Evolutionary conservation across 2,797 vertebrate species (phyloP), one percentile per base, ranked within the genome.

Genomic region (Amphiprion clarkii): DNA sequence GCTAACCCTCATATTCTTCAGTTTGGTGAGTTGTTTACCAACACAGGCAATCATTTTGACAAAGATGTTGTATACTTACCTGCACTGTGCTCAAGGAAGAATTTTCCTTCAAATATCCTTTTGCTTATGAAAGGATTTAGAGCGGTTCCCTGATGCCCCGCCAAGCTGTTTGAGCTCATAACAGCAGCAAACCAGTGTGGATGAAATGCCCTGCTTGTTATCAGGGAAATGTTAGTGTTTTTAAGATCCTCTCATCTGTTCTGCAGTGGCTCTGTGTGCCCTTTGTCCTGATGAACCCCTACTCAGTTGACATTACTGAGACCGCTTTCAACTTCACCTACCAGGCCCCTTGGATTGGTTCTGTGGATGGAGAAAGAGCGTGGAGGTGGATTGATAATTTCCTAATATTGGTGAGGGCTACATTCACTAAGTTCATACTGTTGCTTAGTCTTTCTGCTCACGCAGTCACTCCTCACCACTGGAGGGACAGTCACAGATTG

Each of bases 351-450:
- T 96, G 95, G 95, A 70, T 90, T 7, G 95, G 95, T 36, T 92
- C 87, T 52, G 58, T 95, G 61, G 89, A 93, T 55, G 66, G 73
- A 19, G 78, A 77, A 0, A 84, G 81, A 8, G 68, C 86, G 5
- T 90, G 92, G 86, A 86, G 77, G 59, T 96, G 95, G 95, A 78
- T 95, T 64, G 95, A 96, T 86, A 67, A 87, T 58, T 86, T 90
- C 21, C 53, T 91, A 11, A 1, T 89, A 70, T 9, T 91, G 87
- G 91, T 92, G 63, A 86, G 92, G 75, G 51, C 25, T 11, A 46
- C 44, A 46, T 46, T 19, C 12, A 14, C 12, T 42, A 42, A 14
- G 3, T 42, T 42, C 40, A 42, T 42, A 16, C 40, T 42, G 13
- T 14, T 42, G 40, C 3, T 42, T 42, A 13, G 3, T 42, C 7